phyloP scores from a whole-genome alignment of 2,797 vertebrate species.

The Mionectes olivaceus region DNA sequence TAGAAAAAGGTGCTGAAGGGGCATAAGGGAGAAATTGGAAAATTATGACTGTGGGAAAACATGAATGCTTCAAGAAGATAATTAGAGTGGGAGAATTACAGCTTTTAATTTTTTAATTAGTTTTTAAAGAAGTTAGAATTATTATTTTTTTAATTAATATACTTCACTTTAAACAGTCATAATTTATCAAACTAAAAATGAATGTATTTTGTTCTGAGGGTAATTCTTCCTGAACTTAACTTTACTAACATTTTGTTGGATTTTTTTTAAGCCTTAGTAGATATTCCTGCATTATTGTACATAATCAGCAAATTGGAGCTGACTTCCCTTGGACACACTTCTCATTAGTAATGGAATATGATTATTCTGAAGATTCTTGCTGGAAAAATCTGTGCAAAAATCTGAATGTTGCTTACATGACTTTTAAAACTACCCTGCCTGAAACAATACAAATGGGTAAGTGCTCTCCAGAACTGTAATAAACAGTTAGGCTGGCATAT shows the following conservation, averaged over 20 bases:
- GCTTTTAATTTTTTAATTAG: not conserved
- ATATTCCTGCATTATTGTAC: slow-evolving; percentile 82
- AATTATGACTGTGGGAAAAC: not conserved
- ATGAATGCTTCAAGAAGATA: not conserved
- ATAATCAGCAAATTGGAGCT: slow-evolving; percentile 84
- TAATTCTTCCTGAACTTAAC: not conserved
- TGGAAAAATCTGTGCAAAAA: slow-evolving; percentile 85
- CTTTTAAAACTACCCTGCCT: slow-evolving; percentile 81
- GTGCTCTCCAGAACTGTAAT: not conserved
- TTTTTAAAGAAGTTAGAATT: not conserved
- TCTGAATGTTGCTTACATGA: slow-evolving; percentile 80
- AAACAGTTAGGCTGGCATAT: not conserved
- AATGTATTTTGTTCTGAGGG: not conserved
- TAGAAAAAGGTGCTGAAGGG: not conserved
- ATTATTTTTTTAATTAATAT: not conserved
- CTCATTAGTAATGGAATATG: slow-evolving; percentile 89
- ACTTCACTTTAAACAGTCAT: not conserved
- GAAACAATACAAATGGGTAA: slow-evolving; percentile 69
- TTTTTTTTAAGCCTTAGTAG: slow-evolving; percentile 73
- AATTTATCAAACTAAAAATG: not conserved
- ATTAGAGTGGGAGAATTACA: not conserved
- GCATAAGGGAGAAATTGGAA: not conserved
- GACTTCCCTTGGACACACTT: slow-evolving; percentile 92
- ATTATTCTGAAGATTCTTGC: slow-evolving; percentile 83
- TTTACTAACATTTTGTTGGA: slow-evolving; percentile 4